Evolutionary conservation across 2,888 invertebrate species (phyloP).

Genomic region (Drosophila pseudotalamancana): DNA sequence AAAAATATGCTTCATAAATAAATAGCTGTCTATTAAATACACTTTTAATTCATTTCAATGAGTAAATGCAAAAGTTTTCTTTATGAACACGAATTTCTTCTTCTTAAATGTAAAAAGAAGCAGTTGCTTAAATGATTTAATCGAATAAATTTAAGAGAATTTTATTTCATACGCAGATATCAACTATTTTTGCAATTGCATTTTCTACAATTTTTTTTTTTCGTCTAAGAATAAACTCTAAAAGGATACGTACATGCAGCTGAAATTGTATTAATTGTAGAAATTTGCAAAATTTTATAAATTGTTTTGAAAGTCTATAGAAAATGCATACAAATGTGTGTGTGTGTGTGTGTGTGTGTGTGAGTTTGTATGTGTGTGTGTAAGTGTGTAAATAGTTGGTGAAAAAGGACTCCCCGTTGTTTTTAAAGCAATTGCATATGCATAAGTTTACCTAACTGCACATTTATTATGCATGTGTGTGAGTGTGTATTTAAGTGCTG

Average conservation of each 20-base stretch:
- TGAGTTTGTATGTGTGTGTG: not conserved
- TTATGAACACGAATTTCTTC: no score
- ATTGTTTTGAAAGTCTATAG: constrained; percentile 3
- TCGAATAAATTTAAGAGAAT: constrained; percentile 1
- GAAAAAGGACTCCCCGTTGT: not conserved
- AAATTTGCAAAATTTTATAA: not conserved
- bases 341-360: not conserved
- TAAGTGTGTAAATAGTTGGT: not conserved
- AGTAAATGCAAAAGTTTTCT: no score
- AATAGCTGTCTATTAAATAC: no score
- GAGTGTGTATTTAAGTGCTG: not conserved
- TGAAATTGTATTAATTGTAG: constrained; percentile 2
- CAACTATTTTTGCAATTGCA: not conserved
- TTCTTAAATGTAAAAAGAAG: not conserved
- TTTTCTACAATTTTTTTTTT: not conserved
- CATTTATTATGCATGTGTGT: not conserved
- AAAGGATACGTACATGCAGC: not conserved
- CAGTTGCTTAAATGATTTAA: not conserved
- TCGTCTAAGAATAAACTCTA: not conserved
- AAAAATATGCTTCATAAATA: no score
- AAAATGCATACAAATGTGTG: constrained; percentile 7
- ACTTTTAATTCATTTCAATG: no score
- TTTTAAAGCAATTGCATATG: constrained; percentile 7
- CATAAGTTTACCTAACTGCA: not conserved
- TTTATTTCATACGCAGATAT: not conserved